Percentiles rank a stretch among this genome's conserved stretches.
Conservation (phyloP, 2,113 vertebrate species). For the Coracopsis vasa region DNA sequence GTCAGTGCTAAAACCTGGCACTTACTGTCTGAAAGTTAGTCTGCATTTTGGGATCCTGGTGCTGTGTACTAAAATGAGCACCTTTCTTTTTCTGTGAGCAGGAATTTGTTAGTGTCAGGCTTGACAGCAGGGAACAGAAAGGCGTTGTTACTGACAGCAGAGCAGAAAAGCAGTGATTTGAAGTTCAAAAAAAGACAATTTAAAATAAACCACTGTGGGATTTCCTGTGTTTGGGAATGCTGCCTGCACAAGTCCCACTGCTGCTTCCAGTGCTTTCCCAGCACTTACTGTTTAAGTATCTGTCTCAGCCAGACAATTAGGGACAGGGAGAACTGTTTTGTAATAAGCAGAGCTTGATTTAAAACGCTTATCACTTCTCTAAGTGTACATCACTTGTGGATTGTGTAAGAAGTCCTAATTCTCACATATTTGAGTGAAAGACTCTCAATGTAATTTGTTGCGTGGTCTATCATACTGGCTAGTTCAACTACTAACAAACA, state of each 20-base stretch:
- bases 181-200: neutral
- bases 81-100: neutral
- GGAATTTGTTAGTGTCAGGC: neutral
- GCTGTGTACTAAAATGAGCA: neutral
- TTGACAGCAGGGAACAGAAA: neutral
- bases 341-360: neutral
- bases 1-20: neutral
- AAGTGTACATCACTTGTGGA: neutral
- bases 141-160: neutral
- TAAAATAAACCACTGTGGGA: neutral
- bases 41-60: neutral
- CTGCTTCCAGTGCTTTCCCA: neutral
- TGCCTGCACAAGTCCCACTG: neutral
- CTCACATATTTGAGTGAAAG: neutral
- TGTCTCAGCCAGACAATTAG: neutral
- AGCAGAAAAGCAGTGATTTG: neutral
- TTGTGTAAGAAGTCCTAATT: neutral
- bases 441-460: neutral
- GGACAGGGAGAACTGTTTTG: neutral
- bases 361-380: neutral
- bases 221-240: neutral
- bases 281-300: neutral
- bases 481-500: neutral
- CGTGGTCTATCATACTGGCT: neutral
- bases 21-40: neutral